These are phyloP conservation scores for Brachymystax lenok DNA, from an alignment of 2,797 vertebrate species.

Conservation along the genomic window DNA sequence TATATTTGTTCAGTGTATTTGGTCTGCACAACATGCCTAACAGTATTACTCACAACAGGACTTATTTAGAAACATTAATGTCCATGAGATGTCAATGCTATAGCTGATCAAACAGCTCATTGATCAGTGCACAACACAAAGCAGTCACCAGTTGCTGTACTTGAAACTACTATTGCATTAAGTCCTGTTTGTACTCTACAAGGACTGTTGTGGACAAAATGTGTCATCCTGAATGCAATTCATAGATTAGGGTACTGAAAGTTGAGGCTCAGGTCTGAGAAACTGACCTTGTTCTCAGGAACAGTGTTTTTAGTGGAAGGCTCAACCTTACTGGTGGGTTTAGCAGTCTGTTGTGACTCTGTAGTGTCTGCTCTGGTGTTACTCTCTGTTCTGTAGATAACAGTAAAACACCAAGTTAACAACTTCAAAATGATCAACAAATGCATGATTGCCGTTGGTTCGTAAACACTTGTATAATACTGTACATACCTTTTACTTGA, in stretches of 20 bases:
- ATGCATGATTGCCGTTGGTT: neutral
- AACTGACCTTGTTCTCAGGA: conserved; percentile 46
- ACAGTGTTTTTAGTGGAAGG: neutral
- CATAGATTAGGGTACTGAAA: neutral
- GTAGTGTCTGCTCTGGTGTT: neutral
- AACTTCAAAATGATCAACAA: neutral
- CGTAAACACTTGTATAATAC: neutral
- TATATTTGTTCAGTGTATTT: too few relatives aligned
- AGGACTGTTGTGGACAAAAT: too few relatives aligned
- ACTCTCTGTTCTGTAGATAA: neutral
- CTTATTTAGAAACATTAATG: too few relatives aligned
- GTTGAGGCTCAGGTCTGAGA: neutral
- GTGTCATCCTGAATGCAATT: neutral
- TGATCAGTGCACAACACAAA: too few relatives aligned
- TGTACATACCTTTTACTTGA: conserved; percentile 68
- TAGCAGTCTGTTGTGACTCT: neutral
- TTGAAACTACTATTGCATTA: too few relatives aligned
- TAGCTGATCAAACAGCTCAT: too few relatives aligned
- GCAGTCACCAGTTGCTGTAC: too few relatives aligned
- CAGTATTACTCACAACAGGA: too few relatives aligned
- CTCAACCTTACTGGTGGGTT: neutral
- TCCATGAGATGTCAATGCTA: too few relatives aligned
- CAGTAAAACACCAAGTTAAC: neutral
- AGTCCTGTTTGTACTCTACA: too few relatives aligned
- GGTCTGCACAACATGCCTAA: too few relatives aligned